Evolutionary conservation across 2,113 vertebrate genomes (phyloP).

Genomic region (Recurvirostra avosetta): DNA sequence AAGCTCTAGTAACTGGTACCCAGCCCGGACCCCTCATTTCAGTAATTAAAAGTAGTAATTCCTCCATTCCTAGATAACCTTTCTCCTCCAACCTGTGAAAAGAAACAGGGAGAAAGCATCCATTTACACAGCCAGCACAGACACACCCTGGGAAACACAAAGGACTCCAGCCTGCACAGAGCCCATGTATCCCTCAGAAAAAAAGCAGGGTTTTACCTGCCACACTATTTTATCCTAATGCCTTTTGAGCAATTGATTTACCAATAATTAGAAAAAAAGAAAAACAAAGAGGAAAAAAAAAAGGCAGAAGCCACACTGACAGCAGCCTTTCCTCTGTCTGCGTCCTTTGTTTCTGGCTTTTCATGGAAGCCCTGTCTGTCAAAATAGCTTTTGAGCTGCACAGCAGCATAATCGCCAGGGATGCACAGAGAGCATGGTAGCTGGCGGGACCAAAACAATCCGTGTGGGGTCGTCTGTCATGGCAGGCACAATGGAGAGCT

Average conservation of each 20-base stretch:
- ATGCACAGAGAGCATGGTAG: background rate
- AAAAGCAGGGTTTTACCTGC: background rate
- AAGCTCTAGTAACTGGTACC: constrained; percentile 7
- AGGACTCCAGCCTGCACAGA: background rate
- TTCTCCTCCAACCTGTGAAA: background rate
- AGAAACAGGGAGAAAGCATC: constrained; percentile 21
- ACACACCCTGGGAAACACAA: constrained; percentile 51
- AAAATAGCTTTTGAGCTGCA: constrained; percentile 33
- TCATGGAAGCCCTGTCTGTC: background rate
- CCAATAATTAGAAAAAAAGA: background rate
- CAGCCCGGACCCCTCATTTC: background rate
- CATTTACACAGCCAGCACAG: constrained; percentile 6
- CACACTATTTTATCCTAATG: background rate
- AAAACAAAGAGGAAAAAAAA: no score
- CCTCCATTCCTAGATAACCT: background rate
- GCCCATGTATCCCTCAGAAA: background rate
- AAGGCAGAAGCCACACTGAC: background rate
- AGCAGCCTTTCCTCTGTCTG: background rate
- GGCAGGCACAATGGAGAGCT: constrained; percentile 46
- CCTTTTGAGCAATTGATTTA: background rate
- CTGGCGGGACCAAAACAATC: background rate
- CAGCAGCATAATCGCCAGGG: constrained; percentile 25
- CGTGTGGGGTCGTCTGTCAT: constrained; percentile 7
- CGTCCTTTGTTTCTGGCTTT: constrained; percentile 40
- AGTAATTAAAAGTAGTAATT: constrained; percentile 20